A percentile compares a stretch with the other conserved stretches of the same genome.
Conservation (phyloP, 2,113 vertebrate species). For the Paracanthobrama guichenoti region DNA sequence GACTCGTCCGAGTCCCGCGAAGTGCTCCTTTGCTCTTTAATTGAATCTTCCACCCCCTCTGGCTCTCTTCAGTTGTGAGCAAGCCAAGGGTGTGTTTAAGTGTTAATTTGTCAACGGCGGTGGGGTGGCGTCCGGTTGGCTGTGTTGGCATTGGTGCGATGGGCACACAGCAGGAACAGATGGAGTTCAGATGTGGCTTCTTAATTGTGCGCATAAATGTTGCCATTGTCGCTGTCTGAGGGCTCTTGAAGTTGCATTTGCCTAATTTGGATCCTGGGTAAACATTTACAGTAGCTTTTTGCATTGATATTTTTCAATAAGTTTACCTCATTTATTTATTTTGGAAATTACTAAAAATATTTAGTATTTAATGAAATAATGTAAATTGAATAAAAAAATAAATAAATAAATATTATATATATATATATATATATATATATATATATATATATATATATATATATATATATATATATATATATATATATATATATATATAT, state of each 20-base stretch:
- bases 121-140: conserved; percentile 17
- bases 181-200: conserved; percentile 59
- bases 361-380: background rate
- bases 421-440: too few relatives aligned
- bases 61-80: conserved; percentile 11
- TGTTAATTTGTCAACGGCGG: conserved; percentile 56
- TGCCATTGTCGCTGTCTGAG: background rate
- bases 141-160: conserved; percentile 19
- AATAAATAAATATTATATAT: too few relatives aligned
- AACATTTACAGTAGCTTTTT: background rate
- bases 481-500: too few relatives aligned
- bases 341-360: background rate
- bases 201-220: conserved; percentile 28
- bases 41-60: conserved; percentile 58
- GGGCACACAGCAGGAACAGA: conserved; percentile 64
- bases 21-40: conserved; percentile 49
- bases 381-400: too few relatives aligned
- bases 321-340: background rate
- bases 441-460: too few relatives aligned
- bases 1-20: conserved; percentile 24
- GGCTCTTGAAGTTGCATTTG: conserved; percentile 33
- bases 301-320: background rate
- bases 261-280: conserved; percentile 30
- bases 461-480: too few relatives aligned
- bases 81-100: conserved; percentile 50